phyloP scores from a whole-genome alignment of 2,797 vertebrate species.

The Pogonophryne albipinna region DNA sequence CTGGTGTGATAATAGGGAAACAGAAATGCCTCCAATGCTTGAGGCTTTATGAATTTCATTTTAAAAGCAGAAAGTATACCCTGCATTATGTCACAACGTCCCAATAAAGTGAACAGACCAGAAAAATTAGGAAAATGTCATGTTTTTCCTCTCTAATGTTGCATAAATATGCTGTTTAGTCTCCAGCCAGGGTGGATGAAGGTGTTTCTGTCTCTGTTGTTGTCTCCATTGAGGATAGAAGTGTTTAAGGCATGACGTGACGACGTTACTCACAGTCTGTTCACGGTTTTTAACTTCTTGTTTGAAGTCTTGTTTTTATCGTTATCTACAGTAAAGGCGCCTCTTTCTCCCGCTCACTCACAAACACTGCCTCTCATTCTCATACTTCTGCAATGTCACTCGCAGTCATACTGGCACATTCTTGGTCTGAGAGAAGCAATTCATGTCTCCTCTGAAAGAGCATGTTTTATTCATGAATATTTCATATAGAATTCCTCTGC shows the following conservation, averaged over 20 bases:
- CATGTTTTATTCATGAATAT: slow-evolving; percentile 72
- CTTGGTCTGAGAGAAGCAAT: slow-evolving; percentile 32
- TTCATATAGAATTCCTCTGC: slow-evolving; percentile 63
- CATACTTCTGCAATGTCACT: slow-evolving; percentile 24
- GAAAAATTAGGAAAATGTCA: slow-evolving; percentile 11
- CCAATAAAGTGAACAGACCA: slow-evolving; percentile 1
- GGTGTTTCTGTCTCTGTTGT: slow-evolving; percentile 11
- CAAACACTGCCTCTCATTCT: not conserved
- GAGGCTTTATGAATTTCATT: not conserved
- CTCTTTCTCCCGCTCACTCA: not conserved
- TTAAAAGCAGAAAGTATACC: not conserved
- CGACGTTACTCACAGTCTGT: not conserved
- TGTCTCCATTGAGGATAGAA: not conserved
- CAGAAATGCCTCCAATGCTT: not conserved
- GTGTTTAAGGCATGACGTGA: not conserved
- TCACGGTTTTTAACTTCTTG: not conserved
- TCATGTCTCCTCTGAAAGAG: slow-evolving; percentile 43
- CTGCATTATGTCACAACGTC: not conserved
- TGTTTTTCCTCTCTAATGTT: slow-evolving; percentile 19
- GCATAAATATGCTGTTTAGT: slow-evolving; percentile 27
- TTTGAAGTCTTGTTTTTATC: slow-evolving; percentile 25
- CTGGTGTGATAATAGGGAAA: not conserved
- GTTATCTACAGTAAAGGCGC: not conserved
- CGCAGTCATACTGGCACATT: slow-evolving; percentile 24
- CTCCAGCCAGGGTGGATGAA: slow-evolving; percentile 14